phyloP scores from a whole-genome alignment of 2,797 vertebrate genomes.

The Hybognathus amarus region DNA sequence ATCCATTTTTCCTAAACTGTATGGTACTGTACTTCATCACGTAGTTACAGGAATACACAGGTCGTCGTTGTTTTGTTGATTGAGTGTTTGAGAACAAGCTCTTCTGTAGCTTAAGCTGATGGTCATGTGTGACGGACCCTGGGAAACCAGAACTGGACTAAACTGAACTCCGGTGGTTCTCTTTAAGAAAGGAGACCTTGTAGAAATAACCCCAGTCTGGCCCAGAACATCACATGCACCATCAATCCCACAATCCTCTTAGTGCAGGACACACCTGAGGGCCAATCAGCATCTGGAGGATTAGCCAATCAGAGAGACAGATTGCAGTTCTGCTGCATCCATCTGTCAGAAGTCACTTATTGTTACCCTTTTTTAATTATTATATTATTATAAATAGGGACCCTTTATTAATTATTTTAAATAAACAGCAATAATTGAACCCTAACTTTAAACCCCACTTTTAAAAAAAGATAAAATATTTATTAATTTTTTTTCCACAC shows the following conservation, averaged over 20 bases:
- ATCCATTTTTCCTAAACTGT: not conserved
- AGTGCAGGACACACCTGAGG: conserved; percentile 30
- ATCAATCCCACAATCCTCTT: conserved; percentile 52
- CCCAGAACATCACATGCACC: conserved; percentile 13
- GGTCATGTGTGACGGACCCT: conserved; percentile 2
- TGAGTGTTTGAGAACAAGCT: not conserved
- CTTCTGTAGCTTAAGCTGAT: not conserved
- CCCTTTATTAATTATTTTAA: not conserved
- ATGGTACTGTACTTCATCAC: not conserved
- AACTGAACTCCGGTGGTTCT: not conserved
- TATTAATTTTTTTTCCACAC: too few species aligned
- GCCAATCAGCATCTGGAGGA: conserved; percentile 27
- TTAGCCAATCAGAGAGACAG: conserved; percentile 42
- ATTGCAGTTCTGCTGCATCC: not conserved
- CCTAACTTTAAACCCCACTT: not conserved
- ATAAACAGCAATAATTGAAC: not conserved
- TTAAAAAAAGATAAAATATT: not conserved
- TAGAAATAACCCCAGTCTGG: conserved; percentile 49
- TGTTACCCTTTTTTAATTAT: not conserved
- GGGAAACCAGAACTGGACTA: conserved; percentile 7
- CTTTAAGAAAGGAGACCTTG: conserved; percentile 16
- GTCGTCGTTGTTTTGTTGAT: not conserved
- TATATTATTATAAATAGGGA: too few species aligned
- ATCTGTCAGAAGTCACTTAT: conserved; percentile 9
- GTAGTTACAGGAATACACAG: not conserved